Conservation (phyloP, 1,140 invertebrate species). For the Artemia franciscana region DNA sequence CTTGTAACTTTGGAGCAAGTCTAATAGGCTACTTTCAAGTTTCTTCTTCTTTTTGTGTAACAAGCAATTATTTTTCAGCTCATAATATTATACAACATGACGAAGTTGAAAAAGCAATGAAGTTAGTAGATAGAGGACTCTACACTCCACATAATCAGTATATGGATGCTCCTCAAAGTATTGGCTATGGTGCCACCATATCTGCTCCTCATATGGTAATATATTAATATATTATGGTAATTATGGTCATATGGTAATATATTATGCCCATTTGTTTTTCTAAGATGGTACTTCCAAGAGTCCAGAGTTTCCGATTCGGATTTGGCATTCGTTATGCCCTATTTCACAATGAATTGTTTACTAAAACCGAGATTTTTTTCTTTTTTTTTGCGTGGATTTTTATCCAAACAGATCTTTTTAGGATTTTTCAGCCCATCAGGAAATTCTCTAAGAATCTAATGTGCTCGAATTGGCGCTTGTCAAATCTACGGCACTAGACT, state of each 20-base stretch:
- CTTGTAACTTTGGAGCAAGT: too few species aligned
- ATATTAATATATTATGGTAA: too few species aligned
- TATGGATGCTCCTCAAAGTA: conserved; percentile 63
- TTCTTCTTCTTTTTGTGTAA: too few species aligned
- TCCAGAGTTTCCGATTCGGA: not conserved
- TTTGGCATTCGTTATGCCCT: not conserved
- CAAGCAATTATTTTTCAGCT: conserved; percentile 43
- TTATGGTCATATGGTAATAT: not conserved
- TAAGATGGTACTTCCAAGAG: not conserved
- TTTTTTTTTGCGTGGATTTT: too few species aligned
- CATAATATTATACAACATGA: conserved; percentile 61
- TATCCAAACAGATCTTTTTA: too few species aligned
- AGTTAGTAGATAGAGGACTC: conserved; percentile 53
- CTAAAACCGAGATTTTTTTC: too few species aligned
- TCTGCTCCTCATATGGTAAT: conserved; percentile 97
- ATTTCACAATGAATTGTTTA: too few species aligned
- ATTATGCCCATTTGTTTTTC: not conserved
- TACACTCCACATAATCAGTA: conserved; percentile 45
- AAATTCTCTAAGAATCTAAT: too few species aligned
- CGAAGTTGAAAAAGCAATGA: conserved; percentile 58
- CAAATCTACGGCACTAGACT: too few species aligned
- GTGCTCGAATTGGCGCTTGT: too few species aligned
- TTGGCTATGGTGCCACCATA: conserved; percentile 76
- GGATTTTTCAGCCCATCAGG: too few species aligned
- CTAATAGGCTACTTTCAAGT: too few species aligned